Percentiles rank a stretch among this genome's conserved stretches.
Conservation (phyloP, 92 coral and sea anemone genomes). For the Diadumene lineata region DNA sequence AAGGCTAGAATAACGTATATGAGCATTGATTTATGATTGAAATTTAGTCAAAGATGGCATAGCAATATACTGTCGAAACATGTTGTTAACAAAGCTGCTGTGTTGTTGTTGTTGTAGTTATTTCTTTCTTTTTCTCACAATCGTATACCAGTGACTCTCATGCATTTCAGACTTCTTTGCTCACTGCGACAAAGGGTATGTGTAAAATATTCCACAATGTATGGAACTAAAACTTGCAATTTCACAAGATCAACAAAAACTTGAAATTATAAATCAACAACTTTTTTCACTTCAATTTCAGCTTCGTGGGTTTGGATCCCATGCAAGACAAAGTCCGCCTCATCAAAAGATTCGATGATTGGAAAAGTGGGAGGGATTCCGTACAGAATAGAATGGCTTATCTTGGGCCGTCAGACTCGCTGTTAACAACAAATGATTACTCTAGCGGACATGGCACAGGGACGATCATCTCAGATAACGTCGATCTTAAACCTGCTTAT, state of each 20-base stretch:
- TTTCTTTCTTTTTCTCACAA: too few species aligned
- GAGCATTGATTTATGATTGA: too few species aligned
- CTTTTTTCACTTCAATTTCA: conserved; percentile 5
- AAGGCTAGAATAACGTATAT: background rate
- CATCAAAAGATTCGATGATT: conserved; percentile 29
- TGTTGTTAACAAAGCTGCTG: too few species aligned
- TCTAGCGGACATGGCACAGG: conserved; percentile 47
- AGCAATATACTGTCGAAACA: too few species aligned
- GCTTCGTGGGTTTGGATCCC: conserved; percentile 37
- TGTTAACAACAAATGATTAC: conserved; percentile 51
- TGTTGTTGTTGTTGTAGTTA: too few species aligned
- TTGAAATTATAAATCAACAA: background rate
- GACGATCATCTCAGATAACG: conserved; percentile 49
- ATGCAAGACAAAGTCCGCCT: conserved; percentile 43
- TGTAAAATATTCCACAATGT: too few species aligned
- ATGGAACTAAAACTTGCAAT: background rate
- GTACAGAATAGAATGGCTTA: conserved; percentile 67
- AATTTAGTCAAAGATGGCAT: too few species aligned
- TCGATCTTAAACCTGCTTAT: conserved; percentile 43
- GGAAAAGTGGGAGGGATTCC: conserved; percentile 41
- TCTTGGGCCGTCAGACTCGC: conserved; percentile 36
- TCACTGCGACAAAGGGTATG: too few species aligned
- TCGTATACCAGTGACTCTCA: too few species aligned
- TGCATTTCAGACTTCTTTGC: too few species aligned
- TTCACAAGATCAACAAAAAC: background rate